A percentile compares a stretch with the other conserved stretches of the same genome.
phyloP scores from a whole-genome alignment of 2,888 invertebrate species.

The Apotomis capreana region DNA sequence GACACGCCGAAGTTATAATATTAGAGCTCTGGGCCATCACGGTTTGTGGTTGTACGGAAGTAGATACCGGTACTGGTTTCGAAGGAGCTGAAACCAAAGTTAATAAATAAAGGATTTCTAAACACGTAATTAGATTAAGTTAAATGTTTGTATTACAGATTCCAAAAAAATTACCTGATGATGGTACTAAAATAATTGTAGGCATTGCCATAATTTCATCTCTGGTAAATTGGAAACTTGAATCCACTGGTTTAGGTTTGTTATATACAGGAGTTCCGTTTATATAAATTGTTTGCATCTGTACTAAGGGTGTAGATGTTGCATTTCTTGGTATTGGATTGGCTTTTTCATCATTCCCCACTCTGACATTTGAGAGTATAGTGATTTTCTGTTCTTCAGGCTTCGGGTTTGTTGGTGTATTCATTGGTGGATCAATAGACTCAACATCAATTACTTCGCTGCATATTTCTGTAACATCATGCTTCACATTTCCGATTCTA shows the following conservation, averaged over 20 bases:
- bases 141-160: too few species aligned
- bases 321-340: conserved; percentile 55
- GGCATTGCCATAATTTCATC: conserved; percentile 83
- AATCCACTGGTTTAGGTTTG: conserved; percentile 49
- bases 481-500: conserved; percentile 48
- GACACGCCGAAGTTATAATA: conserved; percentile 45
- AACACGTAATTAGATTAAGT: too few species aligned
- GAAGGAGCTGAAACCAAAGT: conserved; percentile 54
- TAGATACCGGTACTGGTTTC: conserved; percentile 43
- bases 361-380: conserved; percentile 74
- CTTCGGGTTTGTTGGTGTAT: conserved; percentile 52
- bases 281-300: conserved; percentile 69
- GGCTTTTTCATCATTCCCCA: conserved; percentile 57
- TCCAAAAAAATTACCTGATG: conserved; percentile 60
- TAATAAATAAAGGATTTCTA: too few species aligned
- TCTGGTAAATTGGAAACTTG: conserved; percentile 60
- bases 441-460: conserved; percentile 36
- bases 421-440: conserved; percentile 45
- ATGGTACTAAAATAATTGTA: conserved; percentile 73
- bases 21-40: conserved; percentile 47
- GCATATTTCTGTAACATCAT: conserved; percentile 38
- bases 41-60: conserved; percentile 48
- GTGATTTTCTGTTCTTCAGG: conserved; percentile 64
- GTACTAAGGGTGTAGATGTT: conserved; percentile 65
- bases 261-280: conserved; percentile 73